Evolutionary conservation across 1,140 invertebrate species (phyloP), one percentile per base, ranked within the genome.

Genomic region (Sweltsa coloradensis): DNA sequence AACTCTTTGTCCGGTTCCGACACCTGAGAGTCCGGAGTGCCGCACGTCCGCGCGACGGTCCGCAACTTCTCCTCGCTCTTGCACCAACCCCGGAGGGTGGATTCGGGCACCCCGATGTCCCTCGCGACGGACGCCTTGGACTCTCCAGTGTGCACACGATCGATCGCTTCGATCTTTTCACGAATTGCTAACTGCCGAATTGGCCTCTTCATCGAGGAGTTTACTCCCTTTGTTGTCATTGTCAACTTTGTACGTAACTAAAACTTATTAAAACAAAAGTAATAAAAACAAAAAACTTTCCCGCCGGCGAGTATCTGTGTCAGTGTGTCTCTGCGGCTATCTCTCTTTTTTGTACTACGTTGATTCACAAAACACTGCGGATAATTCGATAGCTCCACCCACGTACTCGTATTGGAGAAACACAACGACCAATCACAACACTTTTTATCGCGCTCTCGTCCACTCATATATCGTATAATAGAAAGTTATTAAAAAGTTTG

Each of bases 31-130:
- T 46, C 45, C 5, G 45, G 45, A 3, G 45, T 23, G 25, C 31
- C 46, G 78, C 47, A 79, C 47, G 79, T 75, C 9, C 75, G 67
- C 1, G 78, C 78, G 70, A 83, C 78, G 39, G 76, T 78, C 1
- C 78, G 72, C 1, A 87, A 72, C 55, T 86, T 87, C 49, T 81
- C 75, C 56, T 85, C 81, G 52, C 84, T 83, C 58, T 89, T 89
- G 64, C 84, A 89, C 85, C 85, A 89, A 16, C 85, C 84, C 0
- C 85, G 69, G 1, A 89, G 62, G 0, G 84, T 89, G 0, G 83
- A 86, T 60, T 89, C 85, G 0, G 85, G 84, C 1, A 89, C 83
- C 0, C 83, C 83, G 56, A 87, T 84, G 51, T 86, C 81, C 0
- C 84, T 64, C 0, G 84, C 84, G 0, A 89, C 84, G 0, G 83